Conservation (phyloP, 2,113 vertebrate genomes). For the Bufo bufo region DNA sequence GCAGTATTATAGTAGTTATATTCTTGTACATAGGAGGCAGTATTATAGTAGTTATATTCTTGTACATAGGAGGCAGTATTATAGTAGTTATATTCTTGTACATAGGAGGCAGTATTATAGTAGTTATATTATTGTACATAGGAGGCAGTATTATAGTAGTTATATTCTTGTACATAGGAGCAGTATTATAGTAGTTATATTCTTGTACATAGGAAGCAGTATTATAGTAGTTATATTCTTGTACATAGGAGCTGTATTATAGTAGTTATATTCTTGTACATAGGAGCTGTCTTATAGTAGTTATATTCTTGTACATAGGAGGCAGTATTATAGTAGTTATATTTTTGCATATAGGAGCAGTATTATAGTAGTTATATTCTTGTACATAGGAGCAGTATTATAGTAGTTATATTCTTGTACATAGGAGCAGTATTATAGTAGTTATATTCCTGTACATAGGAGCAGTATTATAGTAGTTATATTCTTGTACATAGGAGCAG, state of each 20-base stretch:
- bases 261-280: background rate
- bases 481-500: too few relatives aligned
- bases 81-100: too few relatives aligned
- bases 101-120: too few relatives aligned
- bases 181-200: constrained; percentile 7
- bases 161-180: background rate
- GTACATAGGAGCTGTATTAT: background rate
- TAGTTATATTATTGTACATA: background rate
- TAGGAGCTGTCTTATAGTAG: background rate
- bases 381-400: too few relatives aligned
- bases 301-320: background rate
- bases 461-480: too few relatives aligned
- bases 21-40: too few relatives aligned
- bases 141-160: background rate
- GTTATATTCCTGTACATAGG: too few relatives aligned
- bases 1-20: too few relatives aligned
- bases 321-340: constrained; percentile 2
- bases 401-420: too few relatives aligned
- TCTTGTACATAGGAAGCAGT: background rate
- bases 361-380: background rate
- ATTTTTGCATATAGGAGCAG: background rate
- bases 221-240: background rate
- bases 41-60: too few relatives aligned
- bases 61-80: too few relatives aligned
- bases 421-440: too few relatives aligned